A percentile compares a stretch with the other conserved stretches of the same genome.
These are phyloP conservation scores for Apoderus coryli DNA, from an alignment of 2,888 invertebrate species.

Conservation along the genomic window DNA sequence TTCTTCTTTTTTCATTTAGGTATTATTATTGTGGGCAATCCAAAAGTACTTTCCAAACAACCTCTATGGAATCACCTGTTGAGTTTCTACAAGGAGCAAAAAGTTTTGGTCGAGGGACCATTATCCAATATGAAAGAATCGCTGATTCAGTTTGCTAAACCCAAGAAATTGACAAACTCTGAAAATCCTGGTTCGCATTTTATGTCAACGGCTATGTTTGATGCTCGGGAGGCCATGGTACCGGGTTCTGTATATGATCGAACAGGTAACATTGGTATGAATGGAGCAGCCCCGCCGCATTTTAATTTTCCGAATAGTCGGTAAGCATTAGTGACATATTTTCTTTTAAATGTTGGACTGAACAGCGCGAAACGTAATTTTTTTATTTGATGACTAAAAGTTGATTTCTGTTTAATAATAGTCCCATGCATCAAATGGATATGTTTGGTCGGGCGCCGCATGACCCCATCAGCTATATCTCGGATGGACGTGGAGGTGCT, in stretches of 20 bases:
- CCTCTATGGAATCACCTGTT: constrained; percentile 96
- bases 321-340: too few relatives aligned
- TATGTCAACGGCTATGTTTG: constrained; percentile 95
- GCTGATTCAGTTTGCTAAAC: constrained; percentile 92
- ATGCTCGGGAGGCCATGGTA: constrained; percentile 88
- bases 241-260: constrained; percentile 86
- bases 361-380: too few relatives aligned
- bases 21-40: constrained; percentile 96
- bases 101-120: constrained; percentile 90
- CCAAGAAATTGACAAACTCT: constrained; percentile 86
- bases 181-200: constrained; percentile 94
- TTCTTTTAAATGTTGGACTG: too few relatives aligned
- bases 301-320: too few relatives aligned
- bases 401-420: too few relatives aligned
- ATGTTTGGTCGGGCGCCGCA: constrained; percentile 54
- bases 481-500: constrained; percentile 64
- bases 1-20: too few relatives aligned
- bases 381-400: too few relatives aligned
- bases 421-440: constrained; percentile 42
- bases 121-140: constrained; percentile 94
- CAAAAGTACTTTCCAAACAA: constrained; percentile 95
- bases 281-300: constrained; percentile 17
- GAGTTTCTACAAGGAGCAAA: constrained; percentile 94
- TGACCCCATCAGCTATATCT: constrained; percentile 89
- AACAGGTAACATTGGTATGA: constrained; percentile 18